A percentile compares a stretch with the other conserved stretches of the same genome.
Evolutionary conservation across 92 coral and sea anemone genomes (phyloP).

Genomic region (Epizoanthus illoricatus): DNA sequence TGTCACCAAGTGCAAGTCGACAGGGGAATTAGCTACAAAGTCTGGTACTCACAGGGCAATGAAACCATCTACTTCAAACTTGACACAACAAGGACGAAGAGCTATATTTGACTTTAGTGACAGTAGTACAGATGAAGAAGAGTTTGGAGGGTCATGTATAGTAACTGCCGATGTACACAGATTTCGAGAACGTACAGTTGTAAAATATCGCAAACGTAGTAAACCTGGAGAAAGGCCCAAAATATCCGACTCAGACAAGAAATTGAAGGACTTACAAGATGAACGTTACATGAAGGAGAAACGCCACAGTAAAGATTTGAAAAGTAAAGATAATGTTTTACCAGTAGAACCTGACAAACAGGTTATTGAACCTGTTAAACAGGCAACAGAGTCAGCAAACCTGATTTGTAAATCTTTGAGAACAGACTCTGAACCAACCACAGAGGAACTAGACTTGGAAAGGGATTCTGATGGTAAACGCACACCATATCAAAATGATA

Average conservation of each 20-base stretch:
- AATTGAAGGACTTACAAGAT: background rate
- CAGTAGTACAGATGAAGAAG: slow-evolving; percentile 21
- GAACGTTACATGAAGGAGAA: background rate
- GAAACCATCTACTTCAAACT: background rate
- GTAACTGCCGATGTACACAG: slow-evolving; percentile 4
- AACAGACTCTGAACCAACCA: background rate
- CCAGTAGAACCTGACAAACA: background rate
- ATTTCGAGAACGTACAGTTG: background rate
- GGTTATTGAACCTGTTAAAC: background rate
- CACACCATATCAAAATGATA: slow-evolving; percentile 49
- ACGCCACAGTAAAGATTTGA: background rate
- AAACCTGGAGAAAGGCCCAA: background rate
- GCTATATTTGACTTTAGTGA: background rate
- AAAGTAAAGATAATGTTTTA: background rate
- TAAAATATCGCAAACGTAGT: background rate
- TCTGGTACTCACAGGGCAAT: background rate
- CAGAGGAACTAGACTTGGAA: background rate
- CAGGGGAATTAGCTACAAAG: slow-evolving; percentile 8
- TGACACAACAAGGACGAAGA: background rate
- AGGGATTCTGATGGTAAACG: slow-evolving; percentile 13
- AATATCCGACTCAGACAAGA: background rate
- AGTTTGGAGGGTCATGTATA: background rate
- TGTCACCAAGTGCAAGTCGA: background rate
- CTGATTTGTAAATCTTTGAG: background rate
- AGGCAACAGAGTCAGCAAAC: slow-evolving; percentile 1